A percentile compares a stretch with the other conserved stretches of the same genome.
Conservation (phyloP, 2,797 vertebrate species). For the Denticeps clupeoides region DNA sequence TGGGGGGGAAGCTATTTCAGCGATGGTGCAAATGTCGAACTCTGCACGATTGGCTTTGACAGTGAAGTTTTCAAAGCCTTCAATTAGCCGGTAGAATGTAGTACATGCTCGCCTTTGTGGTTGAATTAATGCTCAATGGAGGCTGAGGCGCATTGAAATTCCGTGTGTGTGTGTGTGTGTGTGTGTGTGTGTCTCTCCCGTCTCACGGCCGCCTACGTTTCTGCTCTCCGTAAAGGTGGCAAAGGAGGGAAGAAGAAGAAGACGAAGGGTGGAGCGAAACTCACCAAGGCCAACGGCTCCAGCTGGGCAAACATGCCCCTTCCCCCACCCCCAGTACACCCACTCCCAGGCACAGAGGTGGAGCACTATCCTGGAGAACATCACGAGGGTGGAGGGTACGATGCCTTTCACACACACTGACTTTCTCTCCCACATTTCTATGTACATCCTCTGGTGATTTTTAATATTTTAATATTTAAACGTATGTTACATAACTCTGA, state of each 20-base stretch:
- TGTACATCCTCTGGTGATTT: too few relatives aligned
- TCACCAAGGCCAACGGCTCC: constrained; percentile 84
- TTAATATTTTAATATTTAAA: too few relatives aligned
- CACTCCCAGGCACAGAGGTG: constrained; percentile 89
- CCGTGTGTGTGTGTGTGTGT: not conserved
- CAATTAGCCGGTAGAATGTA: constrained; percentile 11
- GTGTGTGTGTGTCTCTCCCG: too few relatives aligned
- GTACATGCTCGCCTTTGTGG: constrained; percentile 1
- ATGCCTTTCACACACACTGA: not conserved
- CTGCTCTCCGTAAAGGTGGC: constrained; percentile 63
- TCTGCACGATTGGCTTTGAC: constrained; percentile 10
- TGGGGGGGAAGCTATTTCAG: constrained; percentile 18
- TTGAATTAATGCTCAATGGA: not conserved
- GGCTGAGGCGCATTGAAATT: not conserved
- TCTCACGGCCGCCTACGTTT: constrained; percentile 10
- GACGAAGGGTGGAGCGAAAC: constrained; percentile 79
- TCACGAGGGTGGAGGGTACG: constrained; percentile 78
- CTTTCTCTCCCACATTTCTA: not conserved
- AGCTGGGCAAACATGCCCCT: constrained; percentile 91
- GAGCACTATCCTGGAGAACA: constrained; percentile 84
- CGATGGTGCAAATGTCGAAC: constrained; percentile 5
- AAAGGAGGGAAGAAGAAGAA: constrained; percentile 99
- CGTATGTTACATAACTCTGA: too few relatives aligned
- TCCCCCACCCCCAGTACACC: constrained; percentile 88
- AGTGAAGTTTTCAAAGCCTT: constrained; percentile 7